Evolutionary conservation across 2,113 vertebrate species (phyloP).

Genomic region (Zosterops pallidus): DNA sequence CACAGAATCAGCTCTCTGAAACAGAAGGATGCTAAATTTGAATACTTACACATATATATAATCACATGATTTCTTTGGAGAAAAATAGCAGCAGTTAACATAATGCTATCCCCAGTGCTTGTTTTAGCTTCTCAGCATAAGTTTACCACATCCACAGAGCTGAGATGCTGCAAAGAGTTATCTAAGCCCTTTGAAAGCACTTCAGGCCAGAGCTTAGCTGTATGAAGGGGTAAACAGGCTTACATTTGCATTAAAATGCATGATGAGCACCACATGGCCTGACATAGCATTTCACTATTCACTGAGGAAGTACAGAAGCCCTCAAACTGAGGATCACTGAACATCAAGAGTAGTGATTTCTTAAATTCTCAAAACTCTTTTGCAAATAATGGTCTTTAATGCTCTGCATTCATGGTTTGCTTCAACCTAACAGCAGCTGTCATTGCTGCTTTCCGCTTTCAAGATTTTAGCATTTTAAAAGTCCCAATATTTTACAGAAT

Average conservation of each 20-base stretch:
- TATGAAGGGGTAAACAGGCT: neutral
- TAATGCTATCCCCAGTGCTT: neutral
- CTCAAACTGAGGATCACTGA: neutral
- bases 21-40: slow-evolving; percentile 42
- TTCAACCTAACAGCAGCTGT: neutral
- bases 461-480: neutral
- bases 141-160: neutral
- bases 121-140: slow-evolving; percentile 7
- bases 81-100: slow-evolving; percentile 45
- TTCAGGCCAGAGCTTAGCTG: neutral
- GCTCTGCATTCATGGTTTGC: neutral
- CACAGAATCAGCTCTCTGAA: slow-evolving; percentile 28
- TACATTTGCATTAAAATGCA: neutral
- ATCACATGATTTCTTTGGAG: neutral
- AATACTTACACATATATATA: neutral
- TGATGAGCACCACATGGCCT: neutral
- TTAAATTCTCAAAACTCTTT: neutral
- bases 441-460: neutral
- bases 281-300: neutral
- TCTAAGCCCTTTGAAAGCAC: neutral
- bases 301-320: neutral
- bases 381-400: neutral
- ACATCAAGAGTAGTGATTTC: neutral
- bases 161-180: neutral
- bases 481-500: neutral